Conservation (phyloP, 2,888 invertebrate genomes). For the Nephrotoma guestfalica region DNA sequence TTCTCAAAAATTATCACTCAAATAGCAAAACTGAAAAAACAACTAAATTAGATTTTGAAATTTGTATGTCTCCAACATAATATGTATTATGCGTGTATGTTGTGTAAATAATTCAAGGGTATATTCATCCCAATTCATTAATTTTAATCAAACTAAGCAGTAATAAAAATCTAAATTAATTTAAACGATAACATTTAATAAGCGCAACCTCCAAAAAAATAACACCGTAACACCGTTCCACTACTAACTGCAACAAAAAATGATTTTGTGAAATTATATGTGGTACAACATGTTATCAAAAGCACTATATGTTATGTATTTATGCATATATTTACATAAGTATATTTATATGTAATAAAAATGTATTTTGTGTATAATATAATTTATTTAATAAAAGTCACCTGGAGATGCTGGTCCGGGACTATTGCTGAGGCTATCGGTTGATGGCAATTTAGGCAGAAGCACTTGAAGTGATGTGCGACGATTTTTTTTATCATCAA, state of each 20-base stretch:
- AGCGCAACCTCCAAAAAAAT: not conserved
- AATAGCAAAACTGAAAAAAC: too few species aligned
- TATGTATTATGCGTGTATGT: too few species aligned
- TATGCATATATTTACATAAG: too few species aligned
- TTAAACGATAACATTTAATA: not conserved
- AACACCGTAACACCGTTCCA: too few species aligned
- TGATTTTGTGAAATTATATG: too few species aligned
- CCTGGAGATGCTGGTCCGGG: constrained; percentile 42
- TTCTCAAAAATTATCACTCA: too few species aligned
- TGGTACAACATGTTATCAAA: too few species aligned
- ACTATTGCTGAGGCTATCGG: constrained; percentile 42
- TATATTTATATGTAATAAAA: constrained; percentile 11
- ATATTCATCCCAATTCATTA: not conserved
- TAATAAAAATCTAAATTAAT: not conserved
- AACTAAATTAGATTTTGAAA: too few species aligned
- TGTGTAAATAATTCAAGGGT: not conserved
- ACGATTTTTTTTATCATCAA: constrained; percentile 30
- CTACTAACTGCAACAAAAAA: too few species aligned
- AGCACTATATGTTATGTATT: too few species aligned
- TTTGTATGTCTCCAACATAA: too few species aligned
- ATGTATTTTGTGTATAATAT: constrained; percentile 11
- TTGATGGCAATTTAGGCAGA: constrained; percentile 41
- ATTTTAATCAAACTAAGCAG: not conserved
- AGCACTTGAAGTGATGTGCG: constrained; percentile 36
- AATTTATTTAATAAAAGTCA: constrained; percentile 20